phyloP scores from a whole-genome alignment of 2,113 vertebrate species.

The Pedetes capensis region DNA sequence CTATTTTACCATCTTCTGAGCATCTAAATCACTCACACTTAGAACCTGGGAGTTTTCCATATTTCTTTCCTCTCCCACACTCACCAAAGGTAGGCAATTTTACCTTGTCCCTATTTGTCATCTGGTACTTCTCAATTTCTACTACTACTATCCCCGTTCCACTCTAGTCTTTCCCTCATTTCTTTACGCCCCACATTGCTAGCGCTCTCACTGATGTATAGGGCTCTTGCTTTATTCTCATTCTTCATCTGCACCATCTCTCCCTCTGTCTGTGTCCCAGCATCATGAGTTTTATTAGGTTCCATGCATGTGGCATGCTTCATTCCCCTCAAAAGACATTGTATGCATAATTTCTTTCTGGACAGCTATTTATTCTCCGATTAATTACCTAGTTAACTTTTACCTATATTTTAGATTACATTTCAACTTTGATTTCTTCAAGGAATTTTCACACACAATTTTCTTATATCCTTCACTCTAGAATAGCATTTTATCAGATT shows the following conservation, averaged over 20 bases:
- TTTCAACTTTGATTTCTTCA: not conserved
- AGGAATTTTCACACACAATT: not conserved
- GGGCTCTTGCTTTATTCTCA: not conserved
- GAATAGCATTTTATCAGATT: not conserved
- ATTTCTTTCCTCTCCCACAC: not conserved
- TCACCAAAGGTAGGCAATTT: not conserved
- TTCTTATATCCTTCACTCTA: not conserved
- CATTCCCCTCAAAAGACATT: not conserved
- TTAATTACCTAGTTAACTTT: not conserved
- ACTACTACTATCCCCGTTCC: fast-evolving
- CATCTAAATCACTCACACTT: not conserved
- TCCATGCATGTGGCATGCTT: not conserved
- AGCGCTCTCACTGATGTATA: not conserved
- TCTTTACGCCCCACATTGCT: fast-evolving
- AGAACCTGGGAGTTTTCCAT: not conserved
- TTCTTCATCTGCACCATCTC: not conserved
- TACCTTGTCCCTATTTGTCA: not conserved
- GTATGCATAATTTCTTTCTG: not conserved
- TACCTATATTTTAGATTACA: not conserved
- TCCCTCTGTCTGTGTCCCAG: not conserved
- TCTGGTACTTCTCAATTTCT: not conserved
- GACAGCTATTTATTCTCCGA: not conserved
- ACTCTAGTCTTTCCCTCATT: not conserved
- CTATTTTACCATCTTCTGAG: not conserved
- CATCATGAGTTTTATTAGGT: not conserved